Evolutionary conservation across 2,113 vertebrate genomes (phyloP).

Genomic region (Sinocyclocheilus anophthalmus): DNA sequence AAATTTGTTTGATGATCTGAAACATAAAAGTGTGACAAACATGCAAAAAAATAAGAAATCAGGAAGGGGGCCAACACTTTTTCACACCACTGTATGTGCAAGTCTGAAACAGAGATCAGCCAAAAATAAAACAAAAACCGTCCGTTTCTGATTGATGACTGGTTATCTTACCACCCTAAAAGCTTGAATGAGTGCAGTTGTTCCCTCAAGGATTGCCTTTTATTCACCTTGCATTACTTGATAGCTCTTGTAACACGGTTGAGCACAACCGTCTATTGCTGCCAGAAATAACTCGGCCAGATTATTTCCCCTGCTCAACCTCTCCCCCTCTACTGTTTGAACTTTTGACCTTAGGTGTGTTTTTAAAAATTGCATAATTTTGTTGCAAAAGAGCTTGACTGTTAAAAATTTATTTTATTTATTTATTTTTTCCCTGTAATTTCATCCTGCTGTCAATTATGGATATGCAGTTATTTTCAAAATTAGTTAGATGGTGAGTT

Average conservation of each 20-base stretch:
- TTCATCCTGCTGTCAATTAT: neutral
- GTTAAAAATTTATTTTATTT: neutral
- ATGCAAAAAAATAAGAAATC: too few relatives aligned
- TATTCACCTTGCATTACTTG: slow-evolving; percentile 9
- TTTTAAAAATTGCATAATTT: neutral
- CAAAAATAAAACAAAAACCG: too few relatives aligned
- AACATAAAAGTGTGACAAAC: too few relatives aligned
- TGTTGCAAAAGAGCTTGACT: neutral
- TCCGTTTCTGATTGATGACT: too few relatives aligned
- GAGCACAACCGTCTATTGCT: neutral
- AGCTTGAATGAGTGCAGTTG: slow-evolving; percentile 51
- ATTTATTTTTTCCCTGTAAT: neutral
- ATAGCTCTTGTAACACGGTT: neutral
- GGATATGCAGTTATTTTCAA: neutral
- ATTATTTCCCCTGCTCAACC: slow-evolving; percentile 50
- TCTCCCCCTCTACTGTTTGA: slow-evolving; percentile 2
- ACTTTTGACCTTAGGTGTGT: slow-evolving; percentile 29
- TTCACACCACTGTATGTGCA: neutral
- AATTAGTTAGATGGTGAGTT: neutral
- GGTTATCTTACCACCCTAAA: neutral
- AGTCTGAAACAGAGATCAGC: too few relatives aligned
- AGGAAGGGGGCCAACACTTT: too few relatives aligned
- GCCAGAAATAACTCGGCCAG: slow-evolving; percentile 1
- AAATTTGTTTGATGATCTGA: too few relatives aligned
- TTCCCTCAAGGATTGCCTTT: slow-evolving; percentile 41